Conservation (phyloP, 1,140 invertebrate genomes). For the Hylaeus anthracinus region DNA sequence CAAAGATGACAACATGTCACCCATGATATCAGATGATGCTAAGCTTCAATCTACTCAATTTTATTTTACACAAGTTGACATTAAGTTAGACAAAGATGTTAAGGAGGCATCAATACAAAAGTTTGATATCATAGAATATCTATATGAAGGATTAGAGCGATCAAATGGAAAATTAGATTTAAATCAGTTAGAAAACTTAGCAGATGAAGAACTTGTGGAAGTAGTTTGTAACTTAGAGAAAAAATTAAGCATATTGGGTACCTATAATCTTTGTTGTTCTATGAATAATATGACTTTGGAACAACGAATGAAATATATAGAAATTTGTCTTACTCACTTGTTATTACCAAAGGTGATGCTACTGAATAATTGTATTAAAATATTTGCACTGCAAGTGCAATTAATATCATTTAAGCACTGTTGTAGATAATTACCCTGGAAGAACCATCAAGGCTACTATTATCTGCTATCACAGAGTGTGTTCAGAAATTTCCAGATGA, state of each 20-base stretch:
- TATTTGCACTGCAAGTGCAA: background rate
- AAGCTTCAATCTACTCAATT: conserved; percentile 51
- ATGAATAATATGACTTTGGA: conserved; percentile 55
- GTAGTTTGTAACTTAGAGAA: conserved; percentile 53
- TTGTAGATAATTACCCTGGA: conserved; percentile 66
- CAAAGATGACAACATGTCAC: background rate
- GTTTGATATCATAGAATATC: conserved; percentile 47
- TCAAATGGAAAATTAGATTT: conserved; percentile 54
- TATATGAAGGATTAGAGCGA: conserved; percentile 46
- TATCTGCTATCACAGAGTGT: conserved; percentile 53
- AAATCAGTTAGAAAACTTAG: conserved; percentile 53
- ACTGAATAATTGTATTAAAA: background rate
- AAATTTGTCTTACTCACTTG: conserved; percentile 53
- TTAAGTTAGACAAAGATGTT: background rate
- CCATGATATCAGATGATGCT: background rate
- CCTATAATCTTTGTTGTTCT: conserved; percentile 64
- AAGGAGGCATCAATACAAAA: conserved; percentile 11
- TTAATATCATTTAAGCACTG: background rate
- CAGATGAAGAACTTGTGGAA: conserved; percentile 47
- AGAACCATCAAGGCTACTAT: conserved; percentile 59
- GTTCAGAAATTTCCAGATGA: conserved; percentile 67
- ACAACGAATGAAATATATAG: conserved; percentile 57
- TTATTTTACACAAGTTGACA: conserved; percentile 53
- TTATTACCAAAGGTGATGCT: conserved; percentile 64
- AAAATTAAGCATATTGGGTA: conserved; percentile 56